Evolutionary conservation across 2,797 vertebrate species (phyloP), one percentile per base, ranked within the genome.

Genomic region (Danio jaintianensis): DNA sequence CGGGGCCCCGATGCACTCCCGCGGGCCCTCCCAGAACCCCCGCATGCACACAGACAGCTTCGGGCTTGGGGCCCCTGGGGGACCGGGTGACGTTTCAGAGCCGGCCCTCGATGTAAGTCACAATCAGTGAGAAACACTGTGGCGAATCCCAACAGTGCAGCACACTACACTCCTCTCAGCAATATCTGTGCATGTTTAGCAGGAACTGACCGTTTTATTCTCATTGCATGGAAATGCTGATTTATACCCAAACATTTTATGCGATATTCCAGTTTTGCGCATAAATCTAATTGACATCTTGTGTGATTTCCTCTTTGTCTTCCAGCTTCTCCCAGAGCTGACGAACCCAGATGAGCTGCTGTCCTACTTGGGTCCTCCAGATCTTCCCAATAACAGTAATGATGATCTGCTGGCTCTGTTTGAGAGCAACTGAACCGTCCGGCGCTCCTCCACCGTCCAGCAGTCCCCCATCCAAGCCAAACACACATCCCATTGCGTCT

Each of bases 371-470:
- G 97, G 97, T 4, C 96, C 97, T 0, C 96, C 97, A 0, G 97
- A 97, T 89, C 96, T 98, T 6, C 97, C 97, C 79, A 95, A 92
- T 88, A 98, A 95, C 93, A 96, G 94, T 93, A 97, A 92, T 0
- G 97, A 98, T 0, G 97, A 98, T 87, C 95, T 98, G 83, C 95
- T 98, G 52, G 96, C 97, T 13, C 95, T 98, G 89, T 98, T 98
- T 5, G 97, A 98, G 94, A 98, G 94, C 94, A 98, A 97, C 93
- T 98, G 94, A 97, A 56, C 55, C n/a, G 67, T 18, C 58, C 71
- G 16, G 6, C 4, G 8, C 4, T 20, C 15, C 55, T 47, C 64
- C 18, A 59, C 69, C 64, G 64, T 18, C 38, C 66, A 29, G 77
- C 59, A 36, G 78, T 22, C 45, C 47, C 3, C 45, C 61, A 78